Conservation (phyloP, 1,140 invertebrate genomes). For the Drosophila asahinai region DNA sequence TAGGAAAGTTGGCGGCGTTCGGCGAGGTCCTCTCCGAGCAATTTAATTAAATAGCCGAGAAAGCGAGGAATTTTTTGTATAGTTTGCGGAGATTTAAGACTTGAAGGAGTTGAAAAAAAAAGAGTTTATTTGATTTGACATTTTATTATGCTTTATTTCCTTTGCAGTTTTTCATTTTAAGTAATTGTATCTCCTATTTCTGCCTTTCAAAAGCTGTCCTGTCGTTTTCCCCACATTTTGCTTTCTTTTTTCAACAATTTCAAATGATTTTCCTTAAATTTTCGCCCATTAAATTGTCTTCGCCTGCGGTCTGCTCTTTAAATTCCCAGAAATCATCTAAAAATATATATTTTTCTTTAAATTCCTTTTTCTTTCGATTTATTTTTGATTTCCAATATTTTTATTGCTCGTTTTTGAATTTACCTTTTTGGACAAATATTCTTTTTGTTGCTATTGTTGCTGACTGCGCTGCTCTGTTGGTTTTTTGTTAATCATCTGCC, state of each 20-base stretch:
- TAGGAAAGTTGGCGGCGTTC: slow-evolving; percentile 16
- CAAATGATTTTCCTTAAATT: slow-evolving; percentile 28
- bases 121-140: slow-evolving; percentile 2
- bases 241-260: slow-evolving; percentile 12
- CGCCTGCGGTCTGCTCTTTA: slow-evolving; percentile 8
- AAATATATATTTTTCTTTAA: slow-evolving; percentile 18
- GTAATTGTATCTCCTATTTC: not conserved
- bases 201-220: not conserved
- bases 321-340: slow-evolving; percentile 29
- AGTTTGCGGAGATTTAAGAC: slow-evolving; percentile 1
- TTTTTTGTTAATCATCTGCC: slow-evolving; percentile 52
- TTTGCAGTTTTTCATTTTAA: not conserved
- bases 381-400: slow-evolving; percentile 20
- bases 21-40: slow-evolving; percentile 12
- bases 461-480: slow-evolving; percentile 10
- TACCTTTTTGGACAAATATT: slow-evolving; percentile 46
- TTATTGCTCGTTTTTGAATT: slow-evolving; percentile 23
- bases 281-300: slow-evolving; percentile 20
- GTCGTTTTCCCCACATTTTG: not conserved
- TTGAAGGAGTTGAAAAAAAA: not conserved
- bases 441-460: slow-evolving; percentile 29
- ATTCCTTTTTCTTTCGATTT: slow-evolving; percentile 26
- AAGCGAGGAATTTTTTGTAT: slow-evolving; percentile 1
- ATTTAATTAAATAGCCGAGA: slow-evolving; percentile 50
- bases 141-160: not conserved